Conservation (phyloP, 2,113 vertebrate genomes). For the Empidonax alnorum region DNA sequence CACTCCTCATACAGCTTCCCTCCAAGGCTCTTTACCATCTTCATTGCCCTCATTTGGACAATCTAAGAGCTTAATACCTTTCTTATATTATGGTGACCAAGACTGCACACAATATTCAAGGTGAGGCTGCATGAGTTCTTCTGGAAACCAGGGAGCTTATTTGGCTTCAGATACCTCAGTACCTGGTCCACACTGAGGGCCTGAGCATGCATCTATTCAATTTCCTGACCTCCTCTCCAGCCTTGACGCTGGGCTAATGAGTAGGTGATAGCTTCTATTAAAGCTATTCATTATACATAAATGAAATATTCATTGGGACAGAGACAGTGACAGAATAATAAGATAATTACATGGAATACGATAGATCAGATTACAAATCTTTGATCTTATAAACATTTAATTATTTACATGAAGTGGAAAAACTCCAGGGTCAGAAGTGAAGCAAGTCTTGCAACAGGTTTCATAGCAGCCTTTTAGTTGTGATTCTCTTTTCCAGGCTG, state of each 20-base stretch:
- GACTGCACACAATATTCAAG: background rate
- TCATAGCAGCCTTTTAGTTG: background rate
- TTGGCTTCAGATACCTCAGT: background rate
- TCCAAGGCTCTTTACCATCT: background rate
- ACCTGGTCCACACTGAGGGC: fast-evolving
- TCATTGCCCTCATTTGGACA: background rate
- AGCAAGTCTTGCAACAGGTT: background rate
- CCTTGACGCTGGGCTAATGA: background rate
- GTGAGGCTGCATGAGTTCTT: background rate
- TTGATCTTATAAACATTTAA: background rate
- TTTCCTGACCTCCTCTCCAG: background rate
- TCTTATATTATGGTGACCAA: background rate
- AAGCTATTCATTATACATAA: background rate
- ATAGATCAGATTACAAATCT: background rate
- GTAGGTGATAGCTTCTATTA: background rate
- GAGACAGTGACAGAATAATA: background rate
- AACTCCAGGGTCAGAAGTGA: background rate
- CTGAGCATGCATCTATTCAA: background rate
- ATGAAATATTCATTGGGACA: background rate
- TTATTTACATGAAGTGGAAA: background rate
- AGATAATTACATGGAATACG: background rate
- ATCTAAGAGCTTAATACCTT: background rate
- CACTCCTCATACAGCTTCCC: background rate
- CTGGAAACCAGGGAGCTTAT: background rate
- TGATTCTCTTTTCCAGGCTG: background rate